Percentiles rank a stretch among this genome's conserved stretches.
Conservation (phyloP, 1,140 invertebrate genomes). For the Diachasma alloeum region DNA sequence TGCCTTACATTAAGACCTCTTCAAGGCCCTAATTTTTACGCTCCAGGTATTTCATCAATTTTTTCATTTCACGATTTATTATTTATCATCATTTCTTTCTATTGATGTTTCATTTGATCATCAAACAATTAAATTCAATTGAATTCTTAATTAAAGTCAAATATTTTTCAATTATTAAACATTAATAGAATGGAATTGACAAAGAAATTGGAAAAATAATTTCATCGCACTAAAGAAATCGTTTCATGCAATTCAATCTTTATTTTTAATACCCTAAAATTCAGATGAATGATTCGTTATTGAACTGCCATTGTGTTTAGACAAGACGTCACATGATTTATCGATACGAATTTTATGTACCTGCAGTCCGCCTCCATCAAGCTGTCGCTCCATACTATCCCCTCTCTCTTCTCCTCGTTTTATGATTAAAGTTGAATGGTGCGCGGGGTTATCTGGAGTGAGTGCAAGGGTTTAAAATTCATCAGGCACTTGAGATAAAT, state of each 20-base stretch:
- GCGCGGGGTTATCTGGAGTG: neutral
- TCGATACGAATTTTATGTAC: constrained; percentile 39
- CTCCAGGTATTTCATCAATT: no score
- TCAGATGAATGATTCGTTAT: constrained; percentile 14
- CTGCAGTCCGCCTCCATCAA: constrained; percentile 31
- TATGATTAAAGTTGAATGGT: neutral
- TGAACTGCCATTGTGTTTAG: constrained; percentile 47
- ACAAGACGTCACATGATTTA: constrained; percentile 49
- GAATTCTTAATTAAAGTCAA: no score
- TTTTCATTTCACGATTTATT: no score
- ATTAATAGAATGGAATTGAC: no score
- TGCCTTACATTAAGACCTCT: no score
- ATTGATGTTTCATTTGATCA: no score
- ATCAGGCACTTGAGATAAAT: neutral
- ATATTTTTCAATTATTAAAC: no score
- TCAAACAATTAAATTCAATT: no score
- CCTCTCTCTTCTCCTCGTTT: neutral
- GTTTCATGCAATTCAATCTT: neutral
- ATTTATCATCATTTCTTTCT: no score
- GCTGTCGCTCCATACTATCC: neutral
- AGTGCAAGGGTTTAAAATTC: neutral
- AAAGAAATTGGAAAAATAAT: neutral
- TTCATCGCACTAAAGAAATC: neutral
- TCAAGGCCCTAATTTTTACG: no score
- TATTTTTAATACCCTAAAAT: neutral